A percentile compares a stretch with the other conserved stretches of the same genome.
Evolutionary conservation across 2,797 vertebrate genomes (phyloP).

Genomic region (Sandelia bainsii): DNA sequence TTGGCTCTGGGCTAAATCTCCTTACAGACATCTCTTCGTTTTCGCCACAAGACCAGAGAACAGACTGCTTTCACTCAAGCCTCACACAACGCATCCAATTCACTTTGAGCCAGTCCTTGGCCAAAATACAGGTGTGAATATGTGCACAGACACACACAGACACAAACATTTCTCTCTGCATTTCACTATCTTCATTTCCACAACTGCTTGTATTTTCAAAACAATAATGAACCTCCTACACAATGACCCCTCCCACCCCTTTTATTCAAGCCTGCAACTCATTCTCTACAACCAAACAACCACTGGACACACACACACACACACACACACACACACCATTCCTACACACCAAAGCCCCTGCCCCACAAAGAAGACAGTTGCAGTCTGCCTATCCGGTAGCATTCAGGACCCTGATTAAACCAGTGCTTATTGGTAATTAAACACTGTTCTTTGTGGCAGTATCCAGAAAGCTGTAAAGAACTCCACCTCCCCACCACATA

Average conservation of each 20-base stretch:
- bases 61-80: conserved; percentile 67
- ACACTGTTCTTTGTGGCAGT: conserved; percentile 80
- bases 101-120: conserved; percentile 69
- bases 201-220: conserved; percentile 60
- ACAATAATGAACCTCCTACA: conserved; percentile 53
- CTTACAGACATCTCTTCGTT: conserved; percentile 74
- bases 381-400: conserved; percentile 65
- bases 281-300: conserved; percentile 52
- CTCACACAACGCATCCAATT: conserved; percentile 67
- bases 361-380: conserved; percentile 62
- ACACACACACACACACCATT: conserved; percentile 22
- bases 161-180: conserved; percentile 10
- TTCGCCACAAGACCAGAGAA: conserved; percentile 65
- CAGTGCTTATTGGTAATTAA: conserved; percentile 86
- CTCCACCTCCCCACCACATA: conserved; percentile 66
- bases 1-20: conserved; percentile 79
- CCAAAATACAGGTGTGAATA: conserved; percentile 72
- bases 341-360: conserved; percentile 28
- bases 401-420: conserved; percentile 81
- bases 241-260: conserved; percentile 13
- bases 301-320: conserved; percentile 34
- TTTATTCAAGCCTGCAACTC: conserved; percentile 36
- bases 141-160: conserved; percentile 32
- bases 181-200: conserved; percentile 55
- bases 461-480: conserved; percentile 75